Evolutionary conservation across 2,888 invertebrate species (phyloP).

Genomic region (Caenorhabditis angaria): DNA sequence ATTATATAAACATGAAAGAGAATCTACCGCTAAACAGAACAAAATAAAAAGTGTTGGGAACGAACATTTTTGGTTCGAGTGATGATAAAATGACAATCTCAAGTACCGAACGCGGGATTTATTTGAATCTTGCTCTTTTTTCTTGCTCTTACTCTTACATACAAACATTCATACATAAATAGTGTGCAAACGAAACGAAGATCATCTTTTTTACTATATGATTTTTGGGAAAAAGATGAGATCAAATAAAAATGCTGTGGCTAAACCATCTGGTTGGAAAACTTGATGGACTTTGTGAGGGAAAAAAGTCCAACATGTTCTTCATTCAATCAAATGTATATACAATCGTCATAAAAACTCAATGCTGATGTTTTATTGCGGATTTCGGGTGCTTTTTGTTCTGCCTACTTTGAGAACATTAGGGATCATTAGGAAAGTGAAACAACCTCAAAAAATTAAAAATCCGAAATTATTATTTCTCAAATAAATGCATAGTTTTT

Average conservation of each 20-base stretch:
- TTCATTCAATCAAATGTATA: neutral
- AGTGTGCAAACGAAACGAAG: no score
- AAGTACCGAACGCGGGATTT: no score
- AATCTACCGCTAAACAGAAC: neutral
- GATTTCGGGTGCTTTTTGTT: neutral
- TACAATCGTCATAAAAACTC: neutral
- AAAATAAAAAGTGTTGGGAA: no score
- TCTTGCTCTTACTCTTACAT: no score
- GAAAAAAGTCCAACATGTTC: neutral
- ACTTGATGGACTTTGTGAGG: neutral
- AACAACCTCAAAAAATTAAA: no score
- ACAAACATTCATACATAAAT: no score
- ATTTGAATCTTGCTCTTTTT: no score
- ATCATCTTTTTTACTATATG: neutral
- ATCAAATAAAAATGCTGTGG: neutral
- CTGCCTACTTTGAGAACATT: neutral
- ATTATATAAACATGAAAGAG: neutral
- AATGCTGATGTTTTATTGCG: neutral
- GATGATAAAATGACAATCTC: no score
- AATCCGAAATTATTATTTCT: no score
- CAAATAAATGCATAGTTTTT: no score
- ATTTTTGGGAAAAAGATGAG: neutral
- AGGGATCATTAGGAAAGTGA: no score
- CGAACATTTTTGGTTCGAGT: no score
- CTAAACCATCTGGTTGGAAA: conserved; percentile 5